Evolutionary conservation across 2,797 vertebrate species (phyloP), one percentile per base, ranked within the genome.

Genomic region (Semotilus atromaculatus): DNA sequence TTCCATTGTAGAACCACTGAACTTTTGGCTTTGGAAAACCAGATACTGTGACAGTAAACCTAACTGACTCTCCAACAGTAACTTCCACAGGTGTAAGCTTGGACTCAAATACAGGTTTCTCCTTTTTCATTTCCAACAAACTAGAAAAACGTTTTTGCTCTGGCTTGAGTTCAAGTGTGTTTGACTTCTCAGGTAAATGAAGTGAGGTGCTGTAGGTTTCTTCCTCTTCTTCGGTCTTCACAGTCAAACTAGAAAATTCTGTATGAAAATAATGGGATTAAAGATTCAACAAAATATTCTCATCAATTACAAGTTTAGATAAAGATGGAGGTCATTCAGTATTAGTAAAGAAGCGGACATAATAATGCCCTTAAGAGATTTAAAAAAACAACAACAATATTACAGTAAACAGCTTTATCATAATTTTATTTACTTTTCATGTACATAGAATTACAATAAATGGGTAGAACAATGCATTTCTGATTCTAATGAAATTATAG

Each of bases 111-210:
- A 96, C 76, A 68, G 97, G 97, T 71, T 94, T 95, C 92, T 97
- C 95, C 82, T 92, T 96, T 94, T 94, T 93, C 81, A 92, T 94
- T 90, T 96, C 94, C 90, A 94, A 90, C 90, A 94, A 93, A 87
- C 92, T 96, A 88, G 95, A 96, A 91, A 95, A 95, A 91, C 89
- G 91, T 95, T 97, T 93, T 88, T 95, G 89, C 91, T 96, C 97
- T 97, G 97, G 95, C 91, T 94, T 92, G 95, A 97, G 96, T 95
- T 98, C 97, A 97, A 97, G 96, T 96, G 96, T 97, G 97, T 96
- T 96, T 16, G 94, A 91, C 94, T 91, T 96, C 80, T 95, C 91
- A 88, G 93, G 90, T 92, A 99, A 95, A 81, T 93, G 95, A 91
- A 97, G 94, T 88, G 93, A 85, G 88, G 93, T 95, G 94, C 91